phyloP scores from a whole-genome alignment of 2,113 vertebrate species.

The Lanius ludovicianus region DNA sequence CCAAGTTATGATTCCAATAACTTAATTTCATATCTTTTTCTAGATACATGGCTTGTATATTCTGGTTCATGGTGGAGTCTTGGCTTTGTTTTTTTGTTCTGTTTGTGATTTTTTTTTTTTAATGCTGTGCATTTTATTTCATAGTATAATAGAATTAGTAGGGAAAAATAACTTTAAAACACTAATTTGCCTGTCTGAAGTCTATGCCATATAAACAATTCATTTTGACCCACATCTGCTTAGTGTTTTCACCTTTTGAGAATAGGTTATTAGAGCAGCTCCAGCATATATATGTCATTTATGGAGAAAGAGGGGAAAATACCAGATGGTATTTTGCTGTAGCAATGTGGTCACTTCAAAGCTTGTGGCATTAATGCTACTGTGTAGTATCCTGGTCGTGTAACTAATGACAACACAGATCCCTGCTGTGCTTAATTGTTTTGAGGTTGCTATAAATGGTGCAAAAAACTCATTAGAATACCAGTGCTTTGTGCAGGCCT shows the following conservation, averaged over 20 bases:
- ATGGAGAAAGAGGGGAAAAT: background rate
- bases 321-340: background rate
- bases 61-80: background rate
- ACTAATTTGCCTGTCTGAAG: background rate
- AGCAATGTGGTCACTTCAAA: slow-evolving; percentile 5
- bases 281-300: background rate
- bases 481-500: background rate
- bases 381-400: background rate
- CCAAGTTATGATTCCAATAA: background rate
- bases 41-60: background rate
- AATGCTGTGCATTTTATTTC: background rate
- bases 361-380: background rate
- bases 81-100: background rate
- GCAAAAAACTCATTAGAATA: background rate
- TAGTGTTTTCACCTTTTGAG: slow-evolving; percentile 30
- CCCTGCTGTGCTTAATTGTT: background rate
- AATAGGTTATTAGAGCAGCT: background rate
- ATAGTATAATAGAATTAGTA: background rate
- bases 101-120: background rate
- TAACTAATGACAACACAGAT: background rate
- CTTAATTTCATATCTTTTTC: background rate
- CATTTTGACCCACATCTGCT: background rate
- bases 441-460: background rate
- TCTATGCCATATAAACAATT: background rate
- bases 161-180: background rate